Evolutionary conservation across 2,113 vertebrate species (phyloP).

Genomic region (Candoia aspera): DNA sequence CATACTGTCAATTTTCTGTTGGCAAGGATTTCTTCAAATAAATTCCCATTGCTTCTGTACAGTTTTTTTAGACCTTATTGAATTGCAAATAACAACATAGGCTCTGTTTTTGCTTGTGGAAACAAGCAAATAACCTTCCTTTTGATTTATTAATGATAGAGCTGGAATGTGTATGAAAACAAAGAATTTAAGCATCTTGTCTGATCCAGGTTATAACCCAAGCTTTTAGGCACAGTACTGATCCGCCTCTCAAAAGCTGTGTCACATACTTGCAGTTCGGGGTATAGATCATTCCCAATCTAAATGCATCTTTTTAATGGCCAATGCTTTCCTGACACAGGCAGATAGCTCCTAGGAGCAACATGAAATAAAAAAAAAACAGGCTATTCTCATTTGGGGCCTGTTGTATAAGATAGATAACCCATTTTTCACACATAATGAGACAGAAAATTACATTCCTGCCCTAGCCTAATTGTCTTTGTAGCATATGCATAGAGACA

Average conservation of each 20-base stretch:
- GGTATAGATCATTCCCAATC: conserved; percentile 44
- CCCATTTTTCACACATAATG: conserved; percentile 30
- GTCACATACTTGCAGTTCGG: conserved; percentile 35
- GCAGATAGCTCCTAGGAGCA: conserved; percentile 31
- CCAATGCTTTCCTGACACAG: conserved; percentile 23
- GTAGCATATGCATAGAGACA: conserved; percentile 46
- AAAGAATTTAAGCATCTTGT: conserved; percentile 49
- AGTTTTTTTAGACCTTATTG: conserved; percentile 48
- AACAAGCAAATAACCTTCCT: background rate
- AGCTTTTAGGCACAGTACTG: conserved; percentile 39
- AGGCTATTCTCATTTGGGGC: conserved; percentile 25
- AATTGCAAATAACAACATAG: conserved; percentile 28
- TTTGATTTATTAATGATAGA: conserved; percentile 68
- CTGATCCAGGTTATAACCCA: conserved; percentile 27
- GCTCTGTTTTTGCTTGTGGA: conserved; percentile 37
- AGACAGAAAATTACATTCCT: conserved; percentile 55
- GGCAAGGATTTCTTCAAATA: conserved; percentile 6
- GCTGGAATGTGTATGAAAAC: conserved; percentile 47
- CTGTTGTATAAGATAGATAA: conserved; percentile 54
- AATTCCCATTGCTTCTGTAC: conserved; percentile 23
- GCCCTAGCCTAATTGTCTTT: conserved; percentile 50
- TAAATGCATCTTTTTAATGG: conserved; percentile 40
- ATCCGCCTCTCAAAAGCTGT: conserved; percentile 47
- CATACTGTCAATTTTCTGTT: background rate
- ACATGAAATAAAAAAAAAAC: conserved; percentile 41